These are phyloP conservation scores for Gryon sp. DNA, from an alignment of 1,140 invertebrate species.

Conservation along the genomic window DNA sequence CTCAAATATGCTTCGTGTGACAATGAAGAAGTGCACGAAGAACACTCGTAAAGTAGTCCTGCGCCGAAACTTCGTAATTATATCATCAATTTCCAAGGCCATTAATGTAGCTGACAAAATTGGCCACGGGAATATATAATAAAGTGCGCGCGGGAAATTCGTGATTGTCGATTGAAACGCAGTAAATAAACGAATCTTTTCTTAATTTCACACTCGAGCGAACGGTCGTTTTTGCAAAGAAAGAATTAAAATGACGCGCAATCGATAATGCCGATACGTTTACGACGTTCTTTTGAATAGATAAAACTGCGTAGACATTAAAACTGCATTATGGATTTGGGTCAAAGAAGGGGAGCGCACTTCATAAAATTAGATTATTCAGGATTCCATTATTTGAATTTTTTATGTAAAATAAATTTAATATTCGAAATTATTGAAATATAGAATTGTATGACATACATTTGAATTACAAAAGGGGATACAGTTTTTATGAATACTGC, in stretches of 20 bases:
- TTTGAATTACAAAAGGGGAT: too few relatives aligned
- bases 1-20: constrained; percentile 50
- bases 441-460: too few relatives aligned
- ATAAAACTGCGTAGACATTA: constrained; percentile 18
- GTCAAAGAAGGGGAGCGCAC: too few relatives aligned
- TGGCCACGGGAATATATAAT: constrained; percentile 40
- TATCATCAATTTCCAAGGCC: constrained; percentile 48
- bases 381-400: too few relatives aligned
- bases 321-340: constrained; percentile 18
- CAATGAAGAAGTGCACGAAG: constrained; percentile 52
- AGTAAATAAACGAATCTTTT: constrained; percentile 57
- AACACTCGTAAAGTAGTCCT: constrained; percentile 26
- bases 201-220: constrained; percentile 48
- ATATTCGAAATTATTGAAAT: too few relatives aligned
- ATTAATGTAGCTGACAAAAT: constrained; percentile 44
- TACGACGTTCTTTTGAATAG: constrained; percentile 38
- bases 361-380: too few relatives aligned
- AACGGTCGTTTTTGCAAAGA: constrained; percentile 14
- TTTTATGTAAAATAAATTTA: too few relatives aligned
- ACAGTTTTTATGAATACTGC: too few relatives aligned
- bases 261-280: constrained; percentile 38
- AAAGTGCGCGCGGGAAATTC: constrained; percentile 11
- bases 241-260: constrained; percentile 42
- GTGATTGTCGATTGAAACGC: constrained; percentile 36
- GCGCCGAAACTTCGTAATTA: constrained; percentile 47